These are phyloP conservation scores for Oostethus manadensis DNA, from an alignment of 2,113 vertebrate genomes.

Conservation along the genomic window DNA sequence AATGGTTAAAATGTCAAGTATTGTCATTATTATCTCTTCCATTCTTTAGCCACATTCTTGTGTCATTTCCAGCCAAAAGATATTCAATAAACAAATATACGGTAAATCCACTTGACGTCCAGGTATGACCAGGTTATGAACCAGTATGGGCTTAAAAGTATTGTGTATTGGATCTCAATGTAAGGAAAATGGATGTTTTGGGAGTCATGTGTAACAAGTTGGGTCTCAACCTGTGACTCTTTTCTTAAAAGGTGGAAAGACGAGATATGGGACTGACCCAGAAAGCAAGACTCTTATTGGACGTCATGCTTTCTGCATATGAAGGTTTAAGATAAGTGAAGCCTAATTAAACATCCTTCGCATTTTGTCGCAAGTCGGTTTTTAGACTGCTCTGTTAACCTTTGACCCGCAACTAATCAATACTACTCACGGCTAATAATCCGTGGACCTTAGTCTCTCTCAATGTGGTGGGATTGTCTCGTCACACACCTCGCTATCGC, in stretches of 20 bases:
- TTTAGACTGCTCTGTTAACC: conserved; percentile 37
- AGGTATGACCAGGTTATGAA: too few species aligned
- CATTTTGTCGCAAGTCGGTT: conserved; percentile 9
- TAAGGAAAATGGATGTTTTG: background rate
- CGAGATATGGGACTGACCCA: conserved; percentile 14
- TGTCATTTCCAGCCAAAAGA: too few species aligned
- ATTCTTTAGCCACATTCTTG: too few species aligned
- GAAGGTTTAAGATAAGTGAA: conserved; percentile 31
- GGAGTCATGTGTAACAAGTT: conserved; percentile 18
- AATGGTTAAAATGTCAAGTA: too few species aligned
- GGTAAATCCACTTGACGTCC: too few species aligned
- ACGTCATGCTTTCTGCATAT: conserved; percentile 4
- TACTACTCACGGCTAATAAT: conserved; percentile 55
- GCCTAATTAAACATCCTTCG: conserved; percentile 17
- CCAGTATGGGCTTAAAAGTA: too few species aligned
- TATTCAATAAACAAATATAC: too few species aligned
- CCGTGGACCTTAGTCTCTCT: conserved; percentile 45
- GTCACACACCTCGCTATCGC: conserved; percentile 31
- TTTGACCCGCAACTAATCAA: conserved; percentile 58
- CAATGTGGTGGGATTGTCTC: conserved; percentile 25
- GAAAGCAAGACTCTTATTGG: conserved; percentile 7
- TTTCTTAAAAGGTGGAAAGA: conserved; percentile 30
- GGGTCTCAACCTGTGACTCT: conserved; percentile 16
- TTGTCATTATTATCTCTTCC: too few species aligned
- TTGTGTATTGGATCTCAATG: background rate